These are phyloP conservation scores for Actinernus sp. DNA, from an alignment of 92 coral and sea anemone genomes.

Conservation along the genomic window DNA sequence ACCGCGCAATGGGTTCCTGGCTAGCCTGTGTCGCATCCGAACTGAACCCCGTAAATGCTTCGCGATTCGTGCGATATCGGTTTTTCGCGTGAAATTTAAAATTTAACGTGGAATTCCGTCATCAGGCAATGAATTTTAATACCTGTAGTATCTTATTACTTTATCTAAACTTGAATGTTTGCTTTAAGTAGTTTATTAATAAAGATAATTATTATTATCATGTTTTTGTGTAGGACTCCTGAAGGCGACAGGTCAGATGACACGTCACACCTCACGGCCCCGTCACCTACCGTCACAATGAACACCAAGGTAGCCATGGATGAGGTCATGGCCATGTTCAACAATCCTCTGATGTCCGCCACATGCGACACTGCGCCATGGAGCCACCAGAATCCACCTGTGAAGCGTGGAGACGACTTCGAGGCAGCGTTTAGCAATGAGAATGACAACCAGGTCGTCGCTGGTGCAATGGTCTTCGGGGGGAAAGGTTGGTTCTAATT, in stretches of 20 bases:
- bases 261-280: slow-evolving; percentile 33
- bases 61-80: too few relatives aligned
- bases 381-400: slow-evolving; percentile 22
- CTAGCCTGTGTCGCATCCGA: too few relatives aligned
- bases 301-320: slow-evolving; percentile 83
- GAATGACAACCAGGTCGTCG: slow-evolving; percentile 3
- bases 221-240: slow-evolving; percentile 25
- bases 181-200: too few relatives aligned
- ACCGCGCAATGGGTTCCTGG: too few relatives aligned
- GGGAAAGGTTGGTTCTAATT: slow-evolving; percentile 39
- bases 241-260: slow-evolving; percentile 41
- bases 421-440: slow-evolving; percentile 87
- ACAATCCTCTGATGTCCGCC: slow-evolving; percentile 72
- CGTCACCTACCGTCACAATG: slow-evolving; percentile 58
- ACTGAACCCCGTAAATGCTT: too few relatives aligned
- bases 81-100: too few relatives aligned
- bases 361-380: slow-evolving; percentile 18
- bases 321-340: slow-evolving; percentile 89
- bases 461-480: slow-evolving; percentile 19
- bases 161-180: too few relatives aligned
- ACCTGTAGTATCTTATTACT: too few relatives aligned
- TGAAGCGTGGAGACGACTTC: slow-evolving; percentile 72
- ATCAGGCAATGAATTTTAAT: too few relatives aligned
- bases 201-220: too few relatives aligned
- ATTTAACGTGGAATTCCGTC: too few relatives aligned